Base-by-base conservation (phyloP, 2,888 invertebrate genomes). In the Stenurella melanura region DNA sequence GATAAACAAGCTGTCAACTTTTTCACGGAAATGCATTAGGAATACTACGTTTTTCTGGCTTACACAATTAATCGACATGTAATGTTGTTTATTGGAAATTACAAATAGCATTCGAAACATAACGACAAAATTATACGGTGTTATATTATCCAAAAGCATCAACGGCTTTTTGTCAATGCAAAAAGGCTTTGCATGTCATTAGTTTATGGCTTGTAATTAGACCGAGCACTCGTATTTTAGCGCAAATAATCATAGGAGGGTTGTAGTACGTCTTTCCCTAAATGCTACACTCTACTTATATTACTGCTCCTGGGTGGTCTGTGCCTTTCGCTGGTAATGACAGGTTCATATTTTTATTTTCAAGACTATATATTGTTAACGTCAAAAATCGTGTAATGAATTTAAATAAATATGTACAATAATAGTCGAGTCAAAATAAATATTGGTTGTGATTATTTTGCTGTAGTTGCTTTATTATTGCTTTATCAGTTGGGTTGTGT, bases 141-240 rank as follows among this genome's bases (percentile, higher is more conserved):
- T 64, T 64, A 64, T 42, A 64, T 64, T 64, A 64, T 64, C 64
- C 38, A 34, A 64, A 64, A 64, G 64, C 64, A 79, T 82, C 80
- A 74, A 79, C 78, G 78, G 75, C 76, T 79, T 79, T 78, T 83
- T 82, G 83, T 81, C 79, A 11, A 11, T 17, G 38, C 42, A 64
- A 64, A 64, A 82, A 78, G 79, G 80, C 79, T 76, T 74, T 81
- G 75, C 77, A 78, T 80, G 78, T 78, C 78, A 80, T 80, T 78
- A 80, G 80, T 78, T 78, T 80, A 80, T 80, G 74, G 80, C 76
- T 71, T 76, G 77, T 80, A 80, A 80, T 80, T 80, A 80, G 77
- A 64, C 34, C 64, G 64, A 64, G 42, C 19, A 19, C 42, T 64
- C 64, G 64, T 42, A 64, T 64, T 64, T 18, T 42, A 12, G 64